These are phyloP conservation scores for Nephrotoma guestfalica DNA, from an alignment of 2,888 invertebrate genomes.

Conservation along the genomic window DNA sequence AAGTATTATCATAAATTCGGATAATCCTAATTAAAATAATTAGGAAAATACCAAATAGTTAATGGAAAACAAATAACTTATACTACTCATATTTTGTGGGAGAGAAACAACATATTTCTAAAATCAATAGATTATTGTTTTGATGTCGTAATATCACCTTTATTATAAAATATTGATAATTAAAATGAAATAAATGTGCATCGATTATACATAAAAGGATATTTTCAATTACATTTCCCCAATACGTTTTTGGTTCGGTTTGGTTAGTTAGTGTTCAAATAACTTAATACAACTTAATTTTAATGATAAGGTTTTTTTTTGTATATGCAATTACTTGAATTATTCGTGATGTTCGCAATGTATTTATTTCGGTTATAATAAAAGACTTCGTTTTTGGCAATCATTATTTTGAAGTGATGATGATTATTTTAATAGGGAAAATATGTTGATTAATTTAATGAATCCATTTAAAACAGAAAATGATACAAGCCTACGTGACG, in stretches of 20 bases:
- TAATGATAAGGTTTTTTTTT: not conserved
- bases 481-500: not conserved
- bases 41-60: not conserved
- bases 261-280: not conserved
- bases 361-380: not conserved
- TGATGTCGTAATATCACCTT: not conserved
- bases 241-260: not conserved
- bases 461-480: not conserved
- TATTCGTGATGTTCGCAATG: not conserved
- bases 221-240: not conserved
- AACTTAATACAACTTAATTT: not conserved
- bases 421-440: not conserved
- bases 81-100: not conserved
- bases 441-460: not conserved
- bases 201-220: not conserved
- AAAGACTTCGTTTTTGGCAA: not conserved
- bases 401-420: not conserved
- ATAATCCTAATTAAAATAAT: not conserved
- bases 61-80: not conserved
- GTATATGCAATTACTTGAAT: not conserved
- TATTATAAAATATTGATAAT: not conserved
- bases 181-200: not conserved
- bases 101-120: not conserved
- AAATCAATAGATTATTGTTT: not conserved
- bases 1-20: not conserved